These are phyloP conservation scores for Pseudococcus jackbeardsleyi DNA, from an alignment of 2,888 invertebrate species.

Conservation along the genomic window DNA sequence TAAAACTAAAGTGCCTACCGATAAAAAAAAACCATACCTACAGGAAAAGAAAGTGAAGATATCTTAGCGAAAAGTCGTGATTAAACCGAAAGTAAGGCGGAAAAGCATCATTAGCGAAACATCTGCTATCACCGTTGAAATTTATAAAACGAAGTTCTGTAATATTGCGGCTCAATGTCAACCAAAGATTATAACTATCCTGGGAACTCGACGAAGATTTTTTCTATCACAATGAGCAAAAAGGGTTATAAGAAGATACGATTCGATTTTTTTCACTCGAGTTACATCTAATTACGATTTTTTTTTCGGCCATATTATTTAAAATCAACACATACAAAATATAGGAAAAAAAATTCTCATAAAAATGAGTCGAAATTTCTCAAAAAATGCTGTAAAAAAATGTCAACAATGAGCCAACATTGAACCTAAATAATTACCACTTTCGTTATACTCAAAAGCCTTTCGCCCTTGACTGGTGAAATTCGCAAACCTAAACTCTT, in stretches of 20 bases:
- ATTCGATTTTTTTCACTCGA: no score
- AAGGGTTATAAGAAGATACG: no score
- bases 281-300: no score
- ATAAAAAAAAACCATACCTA: neutral
- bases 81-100: neutral
- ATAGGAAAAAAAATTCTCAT: no score
- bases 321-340: no score
- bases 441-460: neutral
- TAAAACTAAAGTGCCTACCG: neutral
- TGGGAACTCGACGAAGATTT: no score
- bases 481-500: neutral
- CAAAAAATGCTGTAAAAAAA: neutral
- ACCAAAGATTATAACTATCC: neutral
- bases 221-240: no score
- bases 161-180: neutral
- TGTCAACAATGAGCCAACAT: neutral
- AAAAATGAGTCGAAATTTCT: neutral
- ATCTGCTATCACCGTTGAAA: neutral
- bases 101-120: neutral
- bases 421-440: neutral
- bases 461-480: neutral
- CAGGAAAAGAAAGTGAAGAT: slow-evolving; percentile 24
- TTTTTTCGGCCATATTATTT: no score
- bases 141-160: neutral
- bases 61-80: neutral